Evolutionary conservation across 2,797 vertebrate genomes (phyloP).

Genomic region (Onychomys torridus): DNA sequence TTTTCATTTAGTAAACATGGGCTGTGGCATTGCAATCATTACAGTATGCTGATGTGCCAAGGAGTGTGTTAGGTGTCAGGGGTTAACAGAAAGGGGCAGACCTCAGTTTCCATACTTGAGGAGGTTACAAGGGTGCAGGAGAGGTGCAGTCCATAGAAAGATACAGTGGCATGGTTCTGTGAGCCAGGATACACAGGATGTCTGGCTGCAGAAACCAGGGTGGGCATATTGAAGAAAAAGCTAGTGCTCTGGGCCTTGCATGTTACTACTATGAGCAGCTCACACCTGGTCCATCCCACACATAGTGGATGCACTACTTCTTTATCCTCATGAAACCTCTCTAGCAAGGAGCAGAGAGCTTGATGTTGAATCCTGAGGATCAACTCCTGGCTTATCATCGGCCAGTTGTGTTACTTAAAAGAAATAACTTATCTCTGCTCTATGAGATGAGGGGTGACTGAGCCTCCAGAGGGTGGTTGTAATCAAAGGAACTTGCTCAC

Average conservation of each 20-base stretch:
- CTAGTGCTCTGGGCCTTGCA: not conserved
- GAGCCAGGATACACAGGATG: not conserved
- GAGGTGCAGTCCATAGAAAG: not conserved
- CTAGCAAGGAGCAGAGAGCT: not conserved
- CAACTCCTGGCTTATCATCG: not conserved
- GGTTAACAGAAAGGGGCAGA: not conserved
- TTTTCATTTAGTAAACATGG: not conserved
- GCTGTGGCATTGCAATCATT: not conserved
- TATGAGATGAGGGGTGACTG: not conserved
- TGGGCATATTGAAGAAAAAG: not conserved
- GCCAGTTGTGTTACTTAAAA: not conserved
- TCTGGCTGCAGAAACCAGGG: not conserved
- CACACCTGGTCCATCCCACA: rapidly evolving
- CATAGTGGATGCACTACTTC: rapidly evolving
- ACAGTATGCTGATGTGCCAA: not conserved
- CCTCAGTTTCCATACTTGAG: no score
- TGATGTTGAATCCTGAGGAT: not conserved
- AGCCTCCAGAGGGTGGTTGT: not conserved
- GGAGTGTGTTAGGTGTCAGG: not conserved
- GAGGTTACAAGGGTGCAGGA: not conserved
- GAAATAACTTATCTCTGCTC: not conserved
- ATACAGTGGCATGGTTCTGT: not conserved
- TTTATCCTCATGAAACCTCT: not conserved
- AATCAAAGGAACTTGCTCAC: not conserved
- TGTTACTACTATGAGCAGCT: no score